Evolutionary conservation across 1,140 invertebrate species (phyloP).

Genomic region (Tyrophagus putrescentiae): DNA sequence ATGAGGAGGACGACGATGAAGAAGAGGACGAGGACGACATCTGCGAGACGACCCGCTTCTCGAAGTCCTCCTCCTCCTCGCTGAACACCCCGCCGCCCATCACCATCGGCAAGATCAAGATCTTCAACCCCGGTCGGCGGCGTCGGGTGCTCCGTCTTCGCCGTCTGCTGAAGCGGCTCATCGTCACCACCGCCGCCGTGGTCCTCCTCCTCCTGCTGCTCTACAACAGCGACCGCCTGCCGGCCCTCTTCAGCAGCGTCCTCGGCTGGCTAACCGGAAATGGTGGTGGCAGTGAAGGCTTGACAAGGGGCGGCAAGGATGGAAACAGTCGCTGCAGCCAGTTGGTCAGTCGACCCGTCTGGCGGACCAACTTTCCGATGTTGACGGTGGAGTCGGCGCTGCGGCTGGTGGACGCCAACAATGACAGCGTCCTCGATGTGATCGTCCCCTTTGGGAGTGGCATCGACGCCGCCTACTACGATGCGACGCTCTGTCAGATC

Average conservation of each 20-base stretch:
- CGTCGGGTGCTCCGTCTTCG: neutral
- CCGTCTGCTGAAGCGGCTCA: conserved; percentile 10
- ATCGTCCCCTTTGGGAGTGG: conserved; percentile 65
- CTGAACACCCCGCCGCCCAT: conserved; percentile 10
- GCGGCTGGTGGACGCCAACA: conserved; percentile 52
- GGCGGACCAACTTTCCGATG: conserved; percentile 54
- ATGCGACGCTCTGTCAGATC: conserved; percentile 43
- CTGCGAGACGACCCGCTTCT: neutral
- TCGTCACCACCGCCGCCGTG: neutral
- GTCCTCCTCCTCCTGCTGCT: neutral
- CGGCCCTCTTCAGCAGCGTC: neutral
- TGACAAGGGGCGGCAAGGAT: neutral
- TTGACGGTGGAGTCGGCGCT: conserved; percentile 59
- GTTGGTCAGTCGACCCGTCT: conserved; percentile 42
- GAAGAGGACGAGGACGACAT: conserved; percentile 9
- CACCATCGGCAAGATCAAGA: conserved; percentile 23
- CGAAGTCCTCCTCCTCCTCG: neutral
- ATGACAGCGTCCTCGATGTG: conserved; percentile 54
- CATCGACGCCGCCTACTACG: conserved; percentile 40
- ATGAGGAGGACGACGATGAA: conserved; percentile 7
- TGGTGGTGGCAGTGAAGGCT: neutral
- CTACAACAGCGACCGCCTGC: neutral
- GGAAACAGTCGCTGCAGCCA: conserved; percentile 9
- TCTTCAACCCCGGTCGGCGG: conserved; percentile 17
- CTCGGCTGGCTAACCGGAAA: neutral